Percentiles rank a stretch among this genome's conserved stretches.
phyloP scores from a whole-genome alignment of 2,797 vertebrate genomes.

The Peromyscus nudipes region DNA sequence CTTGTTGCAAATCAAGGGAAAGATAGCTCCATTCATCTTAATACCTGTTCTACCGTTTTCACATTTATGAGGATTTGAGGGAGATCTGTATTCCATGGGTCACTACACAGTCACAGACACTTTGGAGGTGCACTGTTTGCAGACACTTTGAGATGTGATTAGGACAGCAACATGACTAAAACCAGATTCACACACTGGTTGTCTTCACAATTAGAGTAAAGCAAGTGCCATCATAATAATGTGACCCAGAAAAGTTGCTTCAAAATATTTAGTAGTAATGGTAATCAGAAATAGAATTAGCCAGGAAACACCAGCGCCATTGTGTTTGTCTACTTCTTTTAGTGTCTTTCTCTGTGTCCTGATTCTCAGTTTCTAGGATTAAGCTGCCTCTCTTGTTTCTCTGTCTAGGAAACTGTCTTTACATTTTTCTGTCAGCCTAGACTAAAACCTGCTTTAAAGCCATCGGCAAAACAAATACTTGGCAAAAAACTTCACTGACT shows the following conservation, averaged over 20 bases:
- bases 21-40: background rate
- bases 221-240: background rate
- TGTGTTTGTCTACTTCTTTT: background rate
- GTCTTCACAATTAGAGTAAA: background rate
- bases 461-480: background rate
- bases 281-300: background rate
- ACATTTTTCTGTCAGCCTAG: background rate
- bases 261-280: background rate
- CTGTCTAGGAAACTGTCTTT: background rate
- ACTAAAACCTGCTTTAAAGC: background rate
- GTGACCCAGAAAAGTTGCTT: background rate
- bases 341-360: background rate
- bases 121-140: background rate
- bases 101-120: background rate
- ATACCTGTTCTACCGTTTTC: background rate
- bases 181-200: background rate
- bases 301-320: background rate
- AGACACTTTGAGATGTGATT: background rate
- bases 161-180: background rate
- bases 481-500: background rate
- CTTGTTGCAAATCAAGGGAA: background rate
- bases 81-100: background rate
- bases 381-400: background rate
- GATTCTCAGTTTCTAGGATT: background rate
- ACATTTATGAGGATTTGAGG: background rate